Evolutionary conservation across 2,888 invertebrate genomes (phyloP).

Genomic region (Rhingia campestris): DNA sequence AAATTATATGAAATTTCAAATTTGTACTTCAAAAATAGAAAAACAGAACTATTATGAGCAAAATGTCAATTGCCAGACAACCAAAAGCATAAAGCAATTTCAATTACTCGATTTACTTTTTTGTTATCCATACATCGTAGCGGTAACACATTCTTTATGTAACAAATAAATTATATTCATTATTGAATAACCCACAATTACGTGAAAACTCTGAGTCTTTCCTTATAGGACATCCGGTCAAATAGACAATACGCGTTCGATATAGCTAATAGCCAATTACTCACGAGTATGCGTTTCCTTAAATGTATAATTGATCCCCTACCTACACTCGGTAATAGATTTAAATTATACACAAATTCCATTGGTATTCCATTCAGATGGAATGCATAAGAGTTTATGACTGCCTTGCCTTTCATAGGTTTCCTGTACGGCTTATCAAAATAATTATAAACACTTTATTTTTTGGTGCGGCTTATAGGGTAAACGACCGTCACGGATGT

Average conservation of each 20-base stretch:
- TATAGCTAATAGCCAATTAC: not conserved
- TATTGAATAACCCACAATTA: not conserved
- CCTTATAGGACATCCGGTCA: not conserved
- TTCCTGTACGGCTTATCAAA: not conserved
- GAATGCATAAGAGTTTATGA: not conserved
- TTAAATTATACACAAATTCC: not conserved
- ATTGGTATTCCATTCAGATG: conserved; percentile 6
- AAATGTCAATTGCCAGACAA: too few species aligned
- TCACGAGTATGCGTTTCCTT: not conserved
- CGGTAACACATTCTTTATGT: too few species aligned
- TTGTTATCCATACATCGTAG: too few species aligned
- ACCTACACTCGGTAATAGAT: not conserved
- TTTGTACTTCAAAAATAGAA: too few species aligned
- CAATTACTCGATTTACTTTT: too few species aligned
- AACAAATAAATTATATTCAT: not conserved
- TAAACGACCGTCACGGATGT: conserved; percentile 19
- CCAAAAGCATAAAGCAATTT: too few species aligned
- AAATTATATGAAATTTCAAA: too few species aligned
- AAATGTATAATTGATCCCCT: not conserved
- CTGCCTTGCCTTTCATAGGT: not conserved
- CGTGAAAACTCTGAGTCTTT: not conserved
- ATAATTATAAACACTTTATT: not conserved
- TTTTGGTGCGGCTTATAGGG: conserved; percentile 5
- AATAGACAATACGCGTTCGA: not conserved
- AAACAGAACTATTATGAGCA: too few species aligned